Evolutionary conservation across 2,888 invertebrate species (phyloP), one percentile per base, ranked within the genome.

Genomic region (Cremastobaeus sp.): DNA sequence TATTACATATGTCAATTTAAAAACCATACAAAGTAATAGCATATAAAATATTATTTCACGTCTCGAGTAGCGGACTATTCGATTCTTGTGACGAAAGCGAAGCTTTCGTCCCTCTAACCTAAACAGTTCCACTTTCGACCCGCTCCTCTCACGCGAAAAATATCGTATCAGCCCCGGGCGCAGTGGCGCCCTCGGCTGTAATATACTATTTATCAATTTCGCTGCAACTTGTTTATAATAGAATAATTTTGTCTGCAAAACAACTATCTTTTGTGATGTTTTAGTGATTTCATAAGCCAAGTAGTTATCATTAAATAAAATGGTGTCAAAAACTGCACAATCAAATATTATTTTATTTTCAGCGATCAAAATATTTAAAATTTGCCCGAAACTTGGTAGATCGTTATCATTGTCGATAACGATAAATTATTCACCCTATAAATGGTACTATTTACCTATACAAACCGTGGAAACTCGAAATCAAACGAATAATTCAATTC

Each of bases 291-390:
- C 8, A 25, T 25, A 25, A 25, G 25, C 25, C 8, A 5, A 8
- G 8, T 25, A 25, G 4, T 25, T 8, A 25, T 25, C 25, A 25
- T 8, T 25, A 25, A 25, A 25, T 25, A 25, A 25, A 25, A 25
- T 5, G 6, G 54, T 54, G n/a, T 25, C 12, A 28, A 25, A 54
- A 4, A 54, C 28, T n/a, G 37, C 9, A 17, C 65, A 54, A n/a
- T 54, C 17, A 35, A 65, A 54, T 9, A 45, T 12, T 14, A 54
- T 37, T 28, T 14, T 8, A 8, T 34, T 14, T 8, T 34, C 11
- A 14, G 37, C 6, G 35, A 54, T 25, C n/a, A 45, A 43, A 37
- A 64, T 37, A 11, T 35, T 30, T 5, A 54, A 21, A 25, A 64
- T 54, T 41, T 45, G 28, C 11, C 21, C 30, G 28, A 64, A 54